Percentiles rank a stretch among this genome's conserved stretches.
These are phyloP conservation scores for Drosophila colorata DNA, from an alignment of 2,888 invertebrate species.

Conservation along the genomic window DNA sequence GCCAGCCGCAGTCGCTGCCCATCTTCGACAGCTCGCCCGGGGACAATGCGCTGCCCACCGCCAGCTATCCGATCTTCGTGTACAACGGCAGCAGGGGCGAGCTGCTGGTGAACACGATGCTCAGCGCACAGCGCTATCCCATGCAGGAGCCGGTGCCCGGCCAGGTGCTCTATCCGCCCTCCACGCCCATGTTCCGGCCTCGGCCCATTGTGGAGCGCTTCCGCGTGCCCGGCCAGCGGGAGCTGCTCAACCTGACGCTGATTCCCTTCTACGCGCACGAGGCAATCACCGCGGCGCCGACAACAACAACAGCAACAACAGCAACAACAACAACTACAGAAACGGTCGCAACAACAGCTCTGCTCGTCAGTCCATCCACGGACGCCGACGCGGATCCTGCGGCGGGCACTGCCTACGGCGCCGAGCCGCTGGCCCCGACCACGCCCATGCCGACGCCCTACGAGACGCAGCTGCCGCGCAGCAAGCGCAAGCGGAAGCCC, in stretches of 20 bases:
- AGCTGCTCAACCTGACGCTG: constrained; percentile 75
- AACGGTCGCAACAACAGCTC: too few relatives aligned
- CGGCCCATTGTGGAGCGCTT: constrained; percentile 76
- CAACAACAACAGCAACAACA: background rate
- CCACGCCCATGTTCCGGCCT: constrained; percentile 78
- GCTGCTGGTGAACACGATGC: constrained; percentile 82
- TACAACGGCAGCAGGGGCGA: constrained; percentile 81
- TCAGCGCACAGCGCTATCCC: constrained; percentile 78
- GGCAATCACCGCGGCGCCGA: constrained; percentile 60
- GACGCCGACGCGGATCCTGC: background rate
- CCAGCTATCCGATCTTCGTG: constrained; percentile 73
- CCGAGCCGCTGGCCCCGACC: constrained; percentile 5
- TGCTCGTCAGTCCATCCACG: too few relatives aligned
- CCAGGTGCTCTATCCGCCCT: constrained; percentile 82
- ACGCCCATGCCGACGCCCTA: constrained; percentile 38
- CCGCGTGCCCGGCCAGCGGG: constrained; percentile 50
- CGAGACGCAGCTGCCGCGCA: constrained; percentile 53
- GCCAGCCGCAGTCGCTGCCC: constrained; percentile 56
- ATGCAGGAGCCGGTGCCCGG: constrained; percentile 85
- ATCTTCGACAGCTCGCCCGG: constrained; percentile 75
- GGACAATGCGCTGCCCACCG: constrained; percentile 42
- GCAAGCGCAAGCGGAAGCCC: constrained; percentile 36
- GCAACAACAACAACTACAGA: background rate
- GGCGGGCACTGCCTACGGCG: background rate
- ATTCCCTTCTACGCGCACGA: constrained; percentile 84